phyloP scores from a whole-genome alignment of 1,140 invertebrate species.

The Platyscapa corneri region DNA sequence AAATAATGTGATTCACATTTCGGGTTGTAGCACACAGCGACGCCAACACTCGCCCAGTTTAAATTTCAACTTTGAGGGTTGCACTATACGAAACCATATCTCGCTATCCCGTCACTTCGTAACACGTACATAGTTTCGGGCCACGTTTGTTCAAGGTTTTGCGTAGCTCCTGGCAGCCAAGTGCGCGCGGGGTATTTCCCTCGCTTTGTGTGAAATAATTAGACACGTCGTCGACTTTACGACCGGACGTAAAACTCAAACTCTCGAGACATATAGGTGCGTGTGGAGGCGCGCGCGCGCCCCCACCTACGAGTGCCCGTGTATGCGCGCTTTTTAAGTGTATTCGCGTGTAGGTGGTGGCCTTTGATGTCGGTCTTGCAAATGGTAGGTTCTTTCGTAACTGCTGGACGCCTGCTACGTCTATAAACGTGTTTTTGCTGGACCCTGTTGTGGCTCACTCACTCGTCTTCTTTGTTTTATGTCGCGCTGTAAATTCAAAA shows the following conservation, averaged over 20 bases:
- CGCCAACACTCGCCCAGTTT: background rate
- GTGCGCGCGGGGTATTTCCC: background rate
- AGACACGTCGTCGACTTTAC: conserved; percentile 65
- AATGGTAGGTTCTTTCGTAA: conserved; percentile 1
- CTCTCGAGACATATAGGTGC: conserved; percentile 6
- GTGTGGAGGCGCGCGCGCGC: background rate
- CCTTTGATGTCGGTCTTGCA: background rate
- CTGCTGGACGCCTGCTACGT: background rate
- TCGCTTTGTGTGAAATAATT: conserved; percentile 60
- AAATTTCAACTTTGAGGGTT: conserved; percentile 29
- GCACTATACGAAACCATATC: background rate
- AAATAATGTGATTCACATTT: background rate
- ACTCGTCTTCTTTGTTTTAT: background rate
- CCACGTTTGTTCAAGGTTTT: conserved; percentile 32
- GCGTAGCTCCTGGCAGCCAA: conserved; percentile 6
- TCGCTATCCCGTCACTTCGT: conserved; percentile 8
- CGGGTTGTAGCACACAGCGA: background rate
- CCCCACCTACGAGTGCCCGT: background rate
- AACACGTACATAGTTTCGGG: background rate
- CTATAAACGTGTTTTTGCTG: background rate
- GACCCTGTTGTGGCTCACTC: background rate
- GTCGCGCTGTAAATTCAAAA: background rate
- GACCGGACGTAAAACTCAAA: conserved; percentile 60
- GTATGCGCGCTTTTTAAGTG: background rate
- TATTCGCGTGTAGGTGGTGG: background rate